Evolutionary conservation across 2,113 vertebrate species (phyloP).

Genomic region (Catagonus wagneri): DNA sequence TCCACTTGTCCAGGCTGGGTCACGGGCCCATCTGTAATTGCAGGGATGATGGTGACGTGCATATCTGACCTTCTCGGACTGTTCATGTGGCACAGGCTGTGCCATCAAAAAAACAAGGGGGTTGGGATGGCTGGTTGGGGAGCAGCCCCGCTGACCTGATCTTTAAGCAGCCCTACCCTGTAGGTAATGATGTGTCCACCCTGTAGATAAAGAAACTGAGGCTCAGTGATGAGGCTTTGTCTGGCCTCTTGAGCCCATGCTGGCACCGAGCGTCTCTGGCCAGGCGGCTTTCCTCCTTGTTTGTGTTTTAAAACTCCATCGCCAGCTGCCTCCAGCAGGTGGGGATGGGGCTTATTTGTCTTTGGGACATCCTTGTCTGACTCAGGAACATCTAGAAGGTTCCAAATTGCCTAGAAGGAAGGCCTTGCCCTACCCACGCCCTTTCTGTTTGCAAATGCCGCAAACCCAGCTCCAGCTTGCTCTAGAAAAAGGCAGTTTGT

Average conservation of each 20-base stretch:
- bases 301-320: not conserved
- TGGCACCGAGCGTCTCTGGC: not conserved
- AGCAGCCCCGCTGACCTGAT: not conserved
- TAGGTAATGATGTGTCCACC: not conserved
- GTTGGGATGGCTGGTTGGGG: not conserved
- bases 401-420: not conserved
- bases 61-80: not conserved
- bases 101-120: not conserved
- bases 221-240: not conserved
- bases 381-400: conserved; percentile 40
- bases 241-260: not conserved
- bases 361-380: not conserved
- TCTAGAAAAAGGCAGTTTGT: not conserved
- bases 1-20: not conserved
- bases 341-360: not conserved
- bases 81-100: not conserved
- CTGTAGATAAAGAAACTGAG: not conserved
- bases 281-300: not conserved
- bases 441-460: not conserved
- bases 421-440: not conserved
- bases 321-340: not conserved
- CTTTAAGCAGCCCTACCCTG: too few species aligned
- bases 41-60: not conserved
- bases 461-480: not conserved
- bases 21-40: not conserved